phyloP scores from a whole-genome alignment of 2,113 vertebrate species.

The Oophaga pumilio region DNA sequence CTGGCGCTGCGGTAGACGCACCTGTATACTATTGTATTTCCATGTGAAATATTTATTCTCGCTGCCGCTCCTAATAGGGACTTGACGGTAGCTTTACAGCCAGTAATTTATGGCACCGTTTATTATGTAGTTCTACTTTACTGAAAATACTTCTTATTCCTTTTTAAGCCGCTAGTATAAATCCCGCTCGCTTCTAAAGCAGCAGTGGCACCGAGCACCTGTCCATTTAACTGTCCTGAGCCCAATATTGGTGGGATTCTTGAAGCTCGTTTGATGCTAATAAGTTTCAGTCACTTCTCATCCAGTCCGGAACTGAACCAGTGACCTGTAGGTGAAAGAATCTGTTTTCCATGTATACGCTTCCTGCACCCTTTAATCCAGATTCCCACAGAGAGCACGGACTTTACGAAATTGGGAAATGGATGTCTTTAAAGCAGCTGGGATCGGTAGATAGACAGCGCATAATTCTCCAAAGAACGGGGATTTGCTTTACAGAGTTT shows the following conservation, averaged over 20 bases:
- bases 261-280: slow-evolving; percentile 52
- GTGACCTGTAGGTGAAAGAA: slow-evolving; percentile 57
- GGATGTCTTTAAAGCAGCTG: slow-evolving; percentile 11
- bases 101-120: not conserved
- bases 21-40: too few species aligned
- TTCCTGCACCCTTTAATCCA: slow-evolving; percentile 57
- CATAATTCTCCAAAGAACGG: slow-evolving; percentile 1
- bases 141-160: not conserved
- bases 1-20: too few species aligned
- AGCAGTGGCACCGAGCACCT: slow-evolving; percentile 45
- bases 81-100: not conserved
- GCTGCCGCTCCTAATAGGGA: not conserved
- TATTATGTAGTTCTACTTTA: not conserved
- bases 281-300: slow-evolving; percentile 57
- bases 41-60: not conserved
- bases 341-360: slow-evolving; percentile 54
- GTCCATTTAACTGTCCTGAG: slow-evolving; percentile 50
- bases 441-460: slow-evolving; percentile 27
- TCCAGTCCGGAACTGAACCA: slow-evolving; percentile 55
- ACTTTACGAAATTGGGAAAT: slow-evolving; percentile 46
- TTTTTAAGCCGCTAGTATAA: slow-evolving; percentile 3
- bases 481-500: not conserved
- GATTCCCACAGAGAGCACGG: slow-evolving; percentile 50
- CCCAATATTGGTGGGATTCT: slow-evolving; percentile 42
- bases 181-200: not conserved